Evolutionary conservation across 2,113 vertebrate genomes (phyloP), one percentile per base, ranked within the genome.

Genomic region (Podocnemis expansa): DNA sequence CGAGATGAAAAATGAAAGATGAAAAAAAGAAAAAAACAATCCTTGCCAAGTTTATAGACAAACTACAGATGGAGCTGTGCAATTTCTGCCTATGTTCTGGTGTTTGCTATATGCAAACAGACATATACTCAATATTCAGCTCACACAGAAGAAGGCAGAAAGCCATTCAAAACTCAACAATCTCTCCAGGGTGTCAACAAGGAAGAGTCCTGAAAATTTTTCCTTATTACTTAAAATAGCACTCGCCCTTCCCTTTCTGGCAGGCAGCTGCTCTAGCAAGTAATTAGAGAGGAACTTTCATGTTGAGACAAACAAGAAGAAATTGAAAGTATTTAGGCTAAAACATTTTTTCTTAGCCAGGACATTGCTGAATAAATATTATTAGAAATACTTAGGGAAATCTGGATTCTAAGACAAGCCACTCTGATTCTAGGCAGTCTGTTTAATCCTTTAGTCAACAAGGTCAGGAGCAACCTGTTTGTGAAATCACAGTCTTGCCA

Each of bases 281-380:
- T 88, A 88, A 83, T 94, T 93, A 91, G 93, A 96, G 82, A 87
- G 76, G 11, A 87, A 94, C 91, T 86, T 96, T 96, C 84, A 88
- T 73, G 41, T 85, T 87, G 80, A 87, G 93, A 95, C 76, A 95
- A 97, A 96, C 96, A 95, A 45, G 73, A 49, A 93, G 93, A 95
- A 97, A 94, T 0, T 52, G 45, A 95, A 95, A 96, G 94, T 84
- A 93, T 95, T 87, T 90, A 78, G 13, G 54, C 49, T 78, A n/a
- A 54, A 78, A 78, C 31, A 16, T 92, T 95, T 94, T 41, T 94
- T 80, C 88, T 92, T 90, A 90, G 90, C 92, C 90, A 92, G 80
- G 95, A 84, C 91, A 82, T 96, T 95, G 94, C 86, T 92, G 63
- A 82, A 83, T 88, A 92, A 96, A 95, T 97, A 93, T 97, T 93